Evolutionary conservation across 2,888 invertebrate genomes (phyloP), one percentile per base, ranked within the genome.

Genomic region (Drosophila emarginata): DNA sequence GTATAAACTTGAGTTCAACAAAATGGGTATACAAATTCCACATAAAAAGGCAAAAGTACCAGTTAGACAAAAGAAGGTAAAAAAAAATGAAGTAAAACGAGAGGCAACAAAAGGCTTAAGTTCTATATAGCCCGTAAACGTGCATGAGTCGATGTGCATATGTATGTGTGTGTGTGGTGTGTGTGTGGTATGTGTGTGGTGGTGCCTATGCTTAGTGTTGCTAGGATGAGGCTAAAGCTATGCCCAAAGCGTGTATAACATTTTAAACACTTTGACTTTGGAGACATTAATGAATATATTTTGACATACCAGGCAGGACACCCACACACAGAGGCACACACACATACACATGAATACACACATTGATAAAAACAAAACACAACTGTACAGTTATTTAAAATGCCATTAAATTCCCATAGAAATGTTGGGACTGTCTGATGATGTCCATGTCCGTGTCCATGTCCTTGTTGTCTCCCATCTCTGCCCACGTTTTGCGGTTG

Each of bases 201-300:
- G 54, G 15, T 54, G 54, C 45, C 54, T 63, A 74, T 67, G 64
- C 51, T 26, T 37, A 23, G 21, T 32, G 32, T 23, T 36, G 32
- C 14, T 37, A 51, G 37, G 15, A 51, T 45, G 58, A 32, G 62
- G n/a, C n/a, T 26, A 62, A 68, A 67, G 61, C 72, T 68, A 39
- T 65, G 72, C 74, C 73, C 72, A 66, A 61, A 56, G 72, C 78
- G 71, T 78, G 80, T 78, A 72, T 50, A 79, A 87, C 80, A 84
- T 82, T 87, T 82, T 72, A 79, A 87, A 80, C 73, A 78, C 73
- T 87, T 76, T 83, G 80, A 74, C 78, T 79, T 64, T 72, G 72
- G 63, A 65, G 80, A 85, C 86, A 85, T 78, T 85, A 87, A 85
- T 85, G 80, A 87, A 82, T 78, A 74, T 60, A 73, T 66, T 67